These are phyloP conservation scores for Ceyx melanurus DNA, from an alignment of 2,113 vertebrate species.

Conservation along the genomic window DNA sequence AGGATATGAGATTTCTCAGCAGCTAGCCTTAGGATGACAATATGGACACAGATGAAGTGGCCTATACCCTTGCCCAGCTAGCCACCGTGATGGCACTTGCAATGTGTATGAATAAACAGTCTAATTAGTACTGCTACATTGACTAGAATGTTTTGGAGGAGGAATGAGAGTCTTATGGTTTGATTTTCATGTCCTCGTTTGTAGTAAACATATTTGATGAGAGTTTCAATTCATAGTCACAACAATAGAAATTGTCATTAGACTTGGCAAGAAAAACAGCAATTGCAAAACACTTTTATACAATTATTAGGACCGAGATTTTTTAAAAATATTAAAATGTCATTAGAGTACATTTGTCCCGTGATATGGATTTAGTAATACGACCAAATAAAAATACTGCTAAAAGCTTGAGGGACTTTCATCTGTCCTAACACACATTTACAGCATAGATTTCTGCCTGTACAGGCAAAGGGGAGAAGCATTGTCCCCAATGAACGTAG, in stretches of 20 bases:
- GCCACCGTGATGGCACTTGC: not conserved
- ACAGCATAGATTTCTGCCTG: accelerated
- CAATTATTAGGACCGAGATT: not conserved
- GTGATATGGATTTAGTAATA: not conserved
- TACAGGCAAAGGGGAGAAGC: not conserved
- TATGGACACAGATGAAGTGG: not conserved
- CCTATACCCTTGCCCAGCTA: not conserved
- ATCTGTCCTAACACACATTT: not conserved
- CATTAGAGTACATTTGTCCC: not conserved
- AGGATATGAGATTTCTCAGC: not conserved
- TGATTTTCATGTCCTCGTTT: not conserved
- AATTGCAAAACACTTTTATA: not conserved
- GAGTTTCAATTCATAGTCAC: not conserved
- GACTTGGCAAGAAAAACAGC: not conserved
- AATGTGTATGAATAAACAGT: not conserved
- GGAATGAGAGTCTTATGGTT: not conserved
- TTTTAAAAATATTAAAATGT: not conserved
- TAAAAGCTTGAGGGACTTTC: not conserved
- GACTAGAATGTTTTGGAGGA: not conserved
- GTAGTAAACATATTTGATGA: not conserved
- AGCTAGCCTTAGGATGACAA: not conserved
- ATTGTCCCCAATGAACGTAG: not conserved
- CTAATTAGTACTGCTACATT: not conserved
- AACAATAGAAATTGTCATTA: not conserved
- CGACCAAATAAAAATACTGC: not conserved